These are phyloP conservation scores for Sardina pilchardus DNA, from an alignment of 2,113 vertebrate genomes.

Conservation along the genomic window DNA sequence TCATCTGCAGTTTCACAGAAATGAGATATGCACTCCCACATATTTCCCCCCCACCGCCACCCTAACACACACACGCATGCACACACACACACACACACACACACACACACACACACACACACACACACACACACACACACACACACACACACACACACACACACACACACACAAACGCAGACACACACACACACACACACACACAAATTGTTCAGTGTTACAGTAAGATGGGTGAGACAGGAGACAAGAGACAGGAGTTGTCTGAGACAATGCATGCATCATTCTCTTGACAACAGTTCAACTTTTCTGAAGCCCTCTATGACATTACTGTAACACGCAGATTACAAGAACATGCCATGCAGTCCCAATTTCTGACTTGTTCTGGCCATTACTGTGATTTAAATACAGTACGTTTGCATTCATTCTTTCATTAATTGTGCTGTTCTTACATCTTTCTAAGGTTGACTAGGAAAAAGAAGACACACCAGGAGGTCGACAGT, in stretches of 20 bases:
- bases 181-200: background rate
- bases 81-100: too few relatives aligned
- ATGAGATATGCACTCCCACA: background rate
- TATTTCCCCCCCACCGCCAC: too few relatives aligned
- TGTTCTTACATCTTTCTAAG: background rate
- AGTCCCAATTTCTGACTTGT: too few relatives aligned
- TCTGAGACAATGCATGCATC: background rate
- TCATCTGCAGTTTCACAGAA: background rate
- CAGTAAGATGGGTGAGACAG: too few relatives aligned
- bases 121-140: too few relatives aligned
- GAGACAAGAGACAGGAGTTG: background rate
- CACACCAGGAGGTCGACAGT: background rate
- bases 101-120: too few relatives aligned
- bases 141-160: too few relatives aligned
- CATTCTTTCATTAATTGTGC: background rate
- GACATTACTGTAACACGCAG: background rate
- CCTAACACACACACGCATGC: background rate
- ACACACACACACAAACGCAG: background rate
- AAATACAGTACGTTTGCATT: background rate
- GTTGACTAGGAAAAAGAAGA: background rate
- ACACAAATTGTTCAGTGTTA: background rate
- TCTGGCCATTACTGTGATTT: background rate
- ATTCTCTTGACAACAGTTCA: background rate
- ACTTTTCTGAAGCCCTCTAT: background rate
- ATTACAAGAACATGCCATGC: background rate